phyloP scores from a whole-genome alignment of 2,797 vertebrate genomes.

The Sternotherus odoratus region DNA sequence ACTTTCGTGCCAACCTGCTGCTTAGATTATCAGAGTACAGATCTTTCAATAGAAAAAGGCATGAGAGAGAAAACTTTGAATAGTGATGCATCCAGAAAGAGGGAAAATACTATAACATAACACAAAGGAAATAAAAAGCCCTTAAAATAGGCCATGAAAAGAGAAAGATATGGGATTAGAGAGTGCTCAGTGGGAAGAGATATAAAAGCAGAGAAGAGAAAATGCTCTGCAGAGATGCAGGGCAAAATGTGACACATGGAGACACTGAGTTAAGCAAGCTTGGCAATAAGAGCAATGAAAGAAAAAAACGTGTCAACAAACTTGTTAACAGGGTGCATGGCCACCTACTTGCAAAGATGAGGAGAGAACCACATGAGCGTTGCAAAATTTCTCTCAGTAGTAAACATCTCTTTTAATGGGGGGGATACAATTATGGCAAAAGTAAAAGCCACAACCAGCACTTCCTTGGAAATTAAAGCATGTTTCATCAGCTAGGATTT shows the following conservation, averaged over 20 bases:
- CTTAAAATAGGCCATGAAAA: background rate
- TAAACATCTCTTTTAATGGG: background rate
- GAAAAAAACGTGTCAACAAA: slow-evolving; percentile 10
- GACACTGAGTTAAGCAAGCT: background rate
- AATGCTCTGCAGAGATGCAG: background rate
- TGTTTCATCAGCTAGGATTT: background rate
- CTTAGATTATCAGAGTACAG: background rate
- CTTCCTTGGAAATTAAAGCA: background rate
- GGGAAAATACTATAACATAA: background rate
- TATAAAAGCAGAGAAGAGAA: background rate
- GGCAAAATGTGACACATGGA: background rate
- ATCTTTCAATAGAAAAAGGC: background rate
- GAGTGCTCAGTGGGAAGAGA: background rate
- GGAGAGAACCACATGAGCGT: slow-evolving; percentile 15
- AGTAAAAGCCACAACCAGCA: background rate
- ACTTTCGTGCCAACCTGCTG: slow-evolving; percentile 29
- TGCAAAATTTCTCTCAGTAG: background rate
- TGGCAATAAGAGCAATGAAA: slow-evolving; percentile 3
- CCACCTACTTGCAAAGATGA: background rate
- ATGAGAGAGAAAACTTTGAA: background rate
- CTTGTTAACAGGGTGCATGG: background rate
- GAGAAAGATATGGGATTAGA: background rate
- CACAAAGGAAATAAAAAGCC: background rate
- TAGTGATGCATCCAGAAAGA: background rate
- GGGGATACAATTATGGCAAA: background rate